phyloP scores from a whole-genome alignment of 1,140 invertebrate species.

The Camponotus floridanus region DNA sequence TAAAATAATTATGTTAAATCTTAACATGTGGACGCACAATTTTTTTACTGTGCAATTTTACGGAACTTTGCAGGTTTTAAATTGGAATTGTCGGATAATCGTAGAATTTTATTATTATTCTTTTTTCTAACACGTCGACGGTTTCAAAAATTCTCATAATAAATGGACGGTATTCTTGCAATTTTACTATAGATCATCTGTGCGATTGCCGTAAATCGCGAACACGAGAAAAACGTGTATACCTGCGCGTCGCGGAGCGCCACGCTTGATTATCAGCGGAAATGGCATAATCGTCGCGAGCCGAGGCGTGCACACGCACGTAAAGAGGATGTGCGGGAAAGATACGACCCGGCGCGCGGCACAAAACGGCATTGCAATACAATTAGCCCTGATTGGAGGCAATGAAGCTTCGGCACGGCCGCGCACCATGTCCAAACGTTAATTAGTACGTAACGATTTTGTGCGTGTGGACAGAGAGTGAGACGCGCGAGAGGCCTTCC shows the following conservation, averaged over 20 bases:
- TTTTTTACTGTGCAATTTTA: too few relatives aligned
- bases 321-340: conserved; percentile 17
- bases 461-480: conserved; percentile 73
- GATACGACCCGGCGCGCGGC: conserved; percentile 24
- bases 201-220: conserved; percentile 26
- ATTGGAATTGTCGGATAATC: background rate
- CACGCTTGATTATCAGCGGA: conserved; percentile 55
- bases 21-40: too few relatives aligned
- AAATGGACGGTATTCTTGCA: background rate
- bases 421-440: conserved; percentile 75
- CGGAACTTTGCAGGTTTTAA: too few relatives aligned
- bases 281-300: conserved; percentile 43
- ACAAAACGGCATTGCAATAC: conserved; percentile 67
- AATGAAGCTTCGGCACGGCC: conserved; percentile 71
- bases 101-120: too few relatives aligned
- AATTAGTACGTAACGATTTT: conserved; percentile 77
- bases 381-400: conserved; percentile 76
- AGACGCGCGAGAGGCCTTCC: conserved; percentile 75
- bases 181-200: background rate
- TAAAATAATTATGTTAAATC: too few relatives aligned
- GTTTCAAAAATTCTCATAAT: background rate
- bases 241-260: background rate
- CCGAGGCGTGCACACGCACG: conserved; percentile 35
- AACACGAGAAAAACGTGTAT: conserved; percentile 8
- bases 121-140: background rate